Percentiles rank a stretch among this genome's conserved stretches.
These are phyloP conservation scores for Coranthus polyacanthus DNA, from an alignment of 2,797 vertebrate genomes.

Conservation along the genomic window DNA sequence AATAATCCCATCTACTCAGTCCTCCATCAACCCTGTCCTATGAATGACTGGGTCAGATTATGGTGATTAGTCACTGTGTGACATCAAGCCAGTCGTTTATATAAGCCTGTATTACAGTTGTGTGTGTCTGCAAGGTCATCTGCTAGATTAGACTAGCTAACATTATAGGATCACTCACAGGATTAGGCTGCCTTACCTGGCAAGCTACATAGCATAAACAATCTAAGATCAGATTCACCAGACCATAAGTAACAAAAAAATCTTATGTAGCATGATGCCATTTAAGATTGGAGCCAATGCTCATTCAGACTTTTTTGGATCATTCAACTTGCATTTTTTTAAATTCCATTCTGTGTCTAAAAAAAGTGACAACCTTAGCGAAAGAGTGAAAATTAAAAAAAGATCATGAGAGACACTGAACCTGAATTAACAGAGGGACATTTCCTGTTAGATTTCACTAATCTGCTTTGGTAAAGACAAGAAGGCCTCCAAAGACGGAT, in stretches of 20 bases:
- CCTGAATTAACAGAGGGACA: constrained; percentile 36
- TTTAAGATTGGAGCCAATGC: not conserved
- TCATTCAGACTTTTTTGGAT: not conserved
- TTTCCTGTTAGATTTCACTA: constrained; percentile 61
- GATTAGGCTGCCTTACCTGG: constrained; percentile 69
- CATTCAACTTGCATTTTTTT: constrained; percentile 2
- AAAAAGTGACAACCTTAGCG: too few species aligned
- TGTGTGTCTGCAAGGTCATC: constrained; percentile 71
- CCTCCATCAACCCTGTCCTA: constrained; percentile 23
- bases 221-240: constrained; percentile 56
- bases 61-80: constrained; percentile 68
- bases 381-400: too few species aligned
- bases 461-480: constrained; percentile 68
- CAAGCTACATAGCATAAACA: constrained; percentile 37
- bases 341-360: too few species aligned
- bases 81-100: constrained; percentile 74
- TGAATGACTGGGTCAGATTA: constrained; percentile 72
- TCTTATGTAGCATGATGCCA: not conserved
- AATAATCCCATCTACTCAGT: too few species aligned
- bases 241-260: constrained; percentile 6
- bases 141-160: constrained; percentile 66
- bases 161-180: constrained; percentile 71
- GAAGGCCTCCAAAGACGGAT: constrained; percentile 53
- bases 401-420: too few species aligned
- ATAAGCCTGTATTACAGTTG: constrained; percentile 64